Percentiles rank a stretch among this genome's conserved stretches.
Evolutionary conservation across 2,113 vertebrate genomes (phyloP).

Genomic region (Canis aureus): DNA sequence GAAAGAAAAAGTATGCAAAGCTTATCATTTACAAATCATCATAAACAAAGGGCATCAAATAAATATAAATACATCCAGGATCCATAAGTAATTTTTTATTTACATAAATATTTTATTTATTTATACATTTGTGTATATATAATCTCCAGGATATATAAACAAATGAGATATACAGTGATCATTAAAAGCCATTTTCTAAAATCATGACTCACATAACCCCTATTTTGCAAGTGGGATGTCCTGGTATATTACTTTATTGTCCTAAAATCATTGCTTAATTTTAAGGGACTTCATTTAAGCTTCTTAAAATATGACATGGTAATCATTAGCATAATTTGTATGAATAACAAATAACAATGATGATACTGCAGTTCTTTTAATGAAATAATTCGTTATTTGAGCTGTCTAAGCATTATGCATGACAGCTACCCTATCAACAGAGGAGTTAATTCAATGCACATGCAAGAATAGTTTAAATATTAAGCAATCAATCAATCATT

Average conservation of each 20-base stretch:
- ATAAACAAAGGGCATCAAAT: not conserved
- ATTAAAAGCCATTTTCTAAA: slow-evolving; percentile 42
- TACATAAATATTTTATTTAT: not conserved
- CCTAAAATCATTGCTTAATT: slow-evolving; percentile 61
- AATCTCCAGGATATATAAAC: not conserved
- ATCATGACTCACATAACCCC: not conserved
- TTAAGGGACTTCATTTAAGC: slow-evolving; percentile 55
- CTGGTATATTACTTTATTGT: slow-evolving; percentile 3
- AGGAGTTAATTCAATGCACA: slow-evolving; percentile 75
- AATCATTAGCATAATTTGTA: slow-evolving; percentile 73
- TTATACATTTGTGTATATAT: not conserved
- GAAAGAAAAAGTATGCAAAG: not conserved
- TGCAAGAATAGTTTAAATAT: slow-evolving; percentile 81
- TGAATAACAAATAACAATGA: slow-evolving; percentile 76
- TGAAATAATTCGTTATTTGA: slow-evolving; percentile 77
- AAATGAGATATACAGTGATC: not conserved
- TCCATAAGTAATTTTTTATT: not conserved
- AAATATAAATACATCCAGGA: not conserved
- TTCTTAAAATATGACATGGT: slow-evolving; percentile 51
- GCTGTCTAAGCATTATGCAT: slow-evolving; percentile 66
- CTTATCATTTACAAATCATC: not conserved
- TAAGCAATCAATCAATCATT: slow-evolving; percentile 80
- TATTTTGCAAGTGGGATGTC: not conserved
- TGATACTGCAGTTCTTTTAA: slow-evolving; percentile 70
- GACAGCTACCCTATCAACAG: slow-evolving; percentile 71